Percentiles rank a stretch among this genome's conserved stretches.
phyloP scores from a whole-genome alignment of 2,797 vertebrate genomes.

The Eulemur coronatus region DNA sequence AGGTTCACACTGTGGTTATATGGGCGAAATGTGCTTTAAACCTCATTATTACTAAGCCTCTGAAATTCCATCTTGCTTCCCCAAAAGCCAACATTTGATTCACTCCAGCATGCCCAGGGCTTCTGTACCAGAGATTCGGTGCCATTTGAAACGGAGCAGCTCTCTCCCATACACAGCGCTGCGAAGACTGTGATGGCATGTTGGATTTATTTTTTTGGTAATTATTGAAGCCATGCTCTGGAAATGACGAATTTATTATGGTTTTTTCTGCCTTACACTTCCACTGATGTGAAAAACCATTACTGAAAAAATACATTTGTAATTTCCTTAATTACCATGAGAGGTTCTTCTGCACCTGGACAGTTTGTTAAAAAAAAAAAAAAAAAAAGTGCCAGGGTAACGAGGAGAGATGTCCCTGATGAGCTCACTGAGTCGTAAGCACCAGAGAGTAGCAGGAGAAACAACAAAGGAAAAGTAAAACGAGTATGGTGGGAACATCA shows the following conservation, averaged over 20 bases:
- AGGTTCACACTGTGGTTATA: not conserved
- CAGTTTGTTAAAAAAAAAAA: not conserved
- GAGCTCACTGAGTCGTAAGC: not conserved
- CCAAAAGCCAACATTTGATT: not conserved
- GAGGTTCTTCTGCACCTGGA: not conserved
- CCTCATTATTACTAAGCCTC: not conserved
- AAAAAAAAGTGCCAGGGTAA: not conserved
- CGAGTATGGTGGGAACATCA: fast-evolving
- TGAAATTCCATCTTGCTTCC: not conserved
- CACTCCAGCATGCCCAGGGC: not conserved
- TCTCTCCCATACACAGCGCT: not conserved
- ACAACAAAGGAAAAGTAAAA: not conserved
- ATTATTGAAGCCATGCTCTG: not conserved
- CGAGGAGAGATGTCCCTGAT: fast-evolving
- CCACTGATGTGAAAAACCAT: not conserved
- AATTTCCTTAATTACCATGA: not conserved
- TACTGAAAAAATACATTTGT: not conserved
- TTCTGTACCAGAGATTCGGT: not conserved
- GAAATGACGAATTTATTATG: not conserved
- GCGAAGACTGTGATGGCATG: not conserved
- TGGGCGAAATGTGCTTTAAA: not conserved
- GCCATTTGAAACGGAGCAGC: not conserved
- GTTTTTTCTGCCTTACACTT: not conserved
- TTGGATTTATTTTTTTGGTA: not conserved
- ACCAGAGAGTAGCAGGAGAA: no score